Percentiles rank a stretch among this genome's conserved stretches.
phyloP scores from a whole-genome alignment of 1,140 invertebrate genomes.

The Oreohelix idahoensis region DNA sequence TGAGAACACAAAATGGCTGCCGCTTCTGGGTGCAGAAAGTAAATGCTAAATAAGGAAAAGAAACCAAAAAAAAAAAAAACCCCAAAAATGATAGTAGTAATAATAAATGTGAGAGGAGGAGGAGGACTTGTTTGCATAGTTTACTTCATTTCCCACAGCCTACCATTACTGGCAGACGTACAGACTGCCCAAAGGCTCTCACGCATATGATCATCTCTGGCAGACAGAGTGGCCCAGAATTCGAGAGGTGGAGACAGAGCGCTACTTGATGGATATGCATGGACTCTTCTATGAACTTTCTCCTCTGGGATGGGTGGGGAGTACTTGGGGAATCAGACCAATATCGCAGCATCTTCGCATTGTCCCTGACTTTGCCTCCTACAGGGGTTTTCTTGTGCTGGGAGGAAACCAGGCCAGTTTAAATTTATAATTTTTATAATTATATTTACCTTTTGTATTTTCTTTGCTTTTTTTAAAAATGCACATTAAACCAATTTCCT shows the following conservation, averaged over 20 bases:
- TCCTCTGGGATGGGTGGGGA: conserved; percentile 44
- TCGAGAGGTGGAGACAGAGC: conserved; percentile 49
- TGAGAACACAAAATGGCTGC: too few species aligned
- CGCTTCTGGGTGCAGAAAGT: too few species aligned
- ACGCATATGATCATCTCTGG: conserved; percentile 50
- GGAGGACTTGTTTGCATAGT: not conserved
- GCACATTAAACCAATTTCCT: too few species aligned
- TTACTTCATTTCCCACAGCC: conserved; percentile 1
- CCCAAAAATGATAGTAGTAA: too few species aligned
- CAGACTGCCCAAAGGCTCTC: conserved; percentile 51
- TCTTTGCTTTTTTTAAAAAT: too few species aligned
- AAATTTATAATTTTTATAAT: not conserved
- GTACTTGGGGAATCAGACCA: conserved; percentile 47
- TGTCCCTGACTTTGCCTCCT: conserved; percentile 51
- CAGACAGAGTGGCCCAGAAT: conserved; percentile 52
- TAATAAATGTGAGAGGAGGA: too few species aligned
- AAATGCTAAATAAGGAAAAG: too few species aligned
- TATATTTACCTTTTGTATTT: not conserved
- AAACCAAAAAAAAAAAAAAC: too few species aligned
- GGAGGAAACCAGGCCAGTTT: conserved; percentile 46
- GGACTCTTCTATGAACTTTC: conserved; percentile 53
- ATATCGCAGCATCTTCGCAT: conserved; percentile 47
- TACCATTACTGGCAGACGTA: conserved; percentile 50
- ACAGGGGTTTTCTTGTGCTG: conserved; percentile 46
- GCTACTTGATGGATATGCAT: conserved; percentile 52